Base-by-base conservation (phyloP, 2,113 vertebrate species). In the Clarias magur region DNA sequence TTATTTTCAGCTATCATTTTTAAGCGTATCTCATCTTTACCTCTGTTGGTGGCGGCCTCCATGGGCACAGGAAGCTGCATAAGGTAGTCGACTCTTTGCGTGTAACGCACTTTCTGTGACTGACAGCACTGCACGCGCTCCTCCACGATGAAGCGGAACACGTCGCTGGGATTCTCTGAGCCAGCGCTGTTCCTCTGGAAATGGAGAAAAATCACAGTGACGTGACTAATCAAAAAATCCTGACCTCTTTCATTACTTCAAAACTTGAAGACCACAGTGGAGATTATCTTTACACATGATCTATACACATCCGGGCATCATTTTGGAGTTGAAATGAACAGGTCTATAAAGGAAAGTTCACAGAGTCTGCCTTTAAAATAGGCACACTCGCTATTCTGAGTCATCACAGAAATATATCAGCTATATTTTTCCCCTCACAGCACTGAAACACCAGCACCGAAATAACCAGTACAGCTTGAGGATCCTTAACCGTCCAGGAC, bases 121-220 rank as follows among this genome's bases (percentile, higher is more conserved):
- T 99, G 98, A 92, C 98, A 99, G 93, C 98, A 99, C 91, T 99
- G 98, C 2, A 96, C 93, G 16, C 98, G 96, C 87, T 99, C 98
- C 93, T 99, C 98, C 91, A 99, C 97, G 92, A 99, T 92, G 95
- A 98, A 99, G 30, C 98, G 96, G 90, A 99, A 99, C 68, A 96
- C 97, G 0, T 99, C 98, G 0, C 97, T 99, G 27, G 98, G 97
- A 87, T 99, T 98, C 93, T 99, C 98, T 0, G 96, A 96, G 65
- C 97, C 97, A 12, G 95, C 95, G 0, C 95, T 97, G 91, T 99
- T 99, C 90, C 98, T 97, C 98, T 99, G 93, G 17, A 73, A 92
- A 89, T 56, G 82, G 9, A 67, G 6, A 87, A 48, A 48, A 48
- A 85, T 59, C 56, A 38, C 30, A 42, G 23, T 73, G 17, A 48